Conservation (phyloP, 2,888 invertebrate species). For the Reticulitermes lucifugus region DNA sequence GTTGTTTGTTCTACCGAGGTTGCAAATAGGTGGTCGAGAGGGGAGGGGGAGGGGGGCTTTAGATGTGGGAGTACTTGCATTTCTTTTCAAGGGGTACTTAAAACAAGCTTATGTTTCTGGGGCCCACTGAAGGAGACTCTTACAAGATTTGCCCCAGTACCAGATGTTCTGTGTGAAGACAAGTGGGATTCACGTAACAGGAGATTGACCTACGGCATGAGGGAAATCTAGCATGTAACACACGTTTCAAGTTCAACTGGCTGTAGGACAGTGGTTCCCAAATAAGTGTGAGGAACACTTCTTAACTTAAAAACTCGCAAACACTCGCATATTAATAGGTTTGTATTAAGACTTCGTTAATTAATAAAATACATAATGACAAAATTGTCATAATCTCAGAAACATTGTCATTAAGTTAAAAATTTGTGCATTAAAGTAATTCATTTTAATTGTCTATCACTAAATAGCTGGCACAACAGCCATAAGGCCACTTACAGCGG, state of each 20-base stretch:
- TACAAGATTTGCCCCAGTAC: neutral
- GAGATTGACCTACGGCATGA: neutral
- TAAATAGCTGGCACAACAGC: too few relatives aligned
- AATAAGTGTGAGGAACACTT: too few relatives aligned
- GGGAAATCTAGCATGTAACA: neutral
- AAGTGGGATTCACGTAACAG: neutral
- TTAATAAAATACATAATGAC: too few relatives aligned
- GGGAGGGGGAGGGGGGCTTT: neutral
- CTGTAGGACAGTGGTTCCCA: too few relatives aligned
- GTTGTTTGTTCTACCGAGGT: conserved; percentile 31
- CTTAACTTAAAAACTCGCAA: too few relatives aligned
- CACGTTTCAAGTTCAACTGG: neutral
- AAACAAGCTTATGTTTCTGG: neutral
- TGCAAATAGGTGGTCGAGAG: neutral
- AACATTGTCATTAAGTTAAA: too few relatives aligned
- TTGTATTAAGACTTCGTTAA: too few relatives aligned
- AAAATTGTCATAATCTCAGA: too few relatives aligned
- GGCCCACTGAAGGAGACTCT: neutral
- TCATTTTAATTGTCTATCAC: too few relatives aligned
- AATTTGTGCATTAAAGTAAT: too few relatives aligned
- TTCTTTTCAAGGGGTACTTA: conserved; percentile 22
- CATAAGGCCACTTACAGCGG: too few relatives aligned
- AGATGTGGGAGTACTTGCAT: neutral
- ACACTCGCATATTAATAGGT: too few relatives aligned
- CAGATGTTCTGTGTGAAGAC: neutral